Evolutionary conservation across 1,140 invertebrate genomes (phyloP).

Genomic region (Drosophila lowei): DNA sequence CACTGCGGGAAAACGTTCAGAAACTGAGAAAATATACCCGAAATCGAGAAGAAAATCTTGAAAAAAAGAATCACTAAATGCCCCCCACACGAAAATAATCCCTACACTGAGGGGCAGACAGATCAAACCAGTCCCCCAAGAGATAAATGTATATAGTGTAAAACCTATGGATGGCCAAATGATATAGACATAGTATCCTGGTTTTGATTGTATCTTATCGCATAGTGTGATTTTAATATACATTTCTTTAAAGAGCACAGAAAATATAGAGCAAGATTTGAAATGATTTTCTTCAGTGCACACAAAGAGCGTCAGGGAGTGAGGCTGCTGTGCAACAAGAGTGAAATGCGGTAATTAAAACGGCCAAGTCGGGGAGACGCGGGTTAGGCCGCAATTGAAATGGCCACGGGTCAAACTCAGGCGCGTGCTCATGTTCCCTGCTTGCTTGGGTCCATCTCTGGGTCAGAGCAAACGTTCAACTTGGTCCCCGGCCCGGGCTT

Average conservation of each 20-base stretch:
- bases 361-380: constrained; percentile 56
- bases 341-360: constrained; percentile 71
- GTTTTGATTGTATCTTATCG: no score
- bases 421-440: neutral
- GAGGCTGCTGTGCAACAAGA: constrained; percentile 26
- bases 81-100: neutral
- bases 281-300: no score
- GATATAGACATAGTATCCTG: no score
- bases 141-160: no score
- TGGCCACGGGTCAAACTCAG: constrained; percentile 14
- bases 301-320: neutral
- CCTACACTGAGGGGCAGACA: no score
- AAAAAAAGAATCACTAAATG: no score
- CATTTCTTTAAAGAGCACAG: no score
- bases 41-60: no score
- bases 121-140: no score
- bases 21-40: no score
- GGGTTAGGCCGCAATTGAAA: constrained; percentile 41
- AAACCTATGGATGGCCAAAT: no score
- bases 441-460: constrained; percentile 21
- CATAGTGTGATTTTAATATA: no score
- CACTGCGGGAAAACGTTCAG: neutral
- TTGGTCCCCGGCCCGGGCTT: constrained; percentile 21
- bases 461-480: constrained; percentile 1
- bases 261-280: neutral